Evolutionary conservation across 2,797 vertebrate species (phyloP).

Genomic region (Leptodactylus fallax): DNA sequence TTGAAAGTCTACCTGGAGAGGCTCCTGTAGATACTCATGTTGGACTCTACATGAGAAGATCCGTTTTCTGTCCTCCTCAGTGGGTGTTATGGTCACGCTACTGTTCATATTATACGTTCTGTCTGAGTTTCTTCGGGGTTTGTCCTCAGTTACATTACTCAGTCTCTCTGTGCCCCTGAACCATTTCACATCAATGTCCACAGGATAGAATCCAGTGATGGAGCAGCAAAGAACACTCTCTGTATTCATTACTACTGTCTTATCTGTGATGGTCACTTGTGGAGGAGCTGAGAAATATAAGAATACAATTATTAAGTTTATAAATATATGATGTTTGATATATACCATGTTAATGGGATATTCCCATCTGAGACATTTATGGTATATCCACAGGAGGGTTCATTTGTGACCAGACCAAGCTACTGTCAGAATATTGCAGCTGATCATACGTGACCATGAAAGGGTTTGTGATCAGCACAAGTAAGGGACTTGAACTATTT

Average conservation of each 20-base stretch:
- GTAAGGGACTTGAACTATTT: too few relatives aligned
- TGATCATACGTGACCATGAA: too few relatives aligned
- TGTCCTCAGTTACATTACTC: not conserved
- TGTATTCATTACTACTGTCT: not conserved
- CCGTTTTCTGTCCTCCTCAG: not conserved
- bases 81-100: not conserved
- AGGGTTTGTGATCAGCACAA: too few relatives aligned
- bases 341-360: too few relatives aligned
- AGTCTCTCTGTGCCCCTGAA: not conserved
- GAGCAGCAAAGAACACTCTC: constrained; percentile 22
- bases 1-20: constrained; percentile 20
- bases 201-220: constrained; percentile 30
- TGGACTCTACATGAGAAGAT: constrained; percentile 35
- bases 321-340: too few relatives aligned
- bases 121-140: not conserved
- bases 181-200: constrained; percentile 29
- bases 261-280: not conserved
- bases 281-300: constrained; percentile 29
- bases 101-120: constrained; percentile 33
- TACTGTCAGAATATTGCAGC: too few relatives aligned
- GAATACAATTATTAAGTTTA: too few relatives aligned
- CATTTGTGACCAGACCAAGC: too few relatives aligned
- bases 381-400: too few relatives aligned
- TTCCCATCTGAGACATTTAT: too few relatives aligned
- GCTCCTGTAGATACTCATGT: not conserved